Evolutionary conservation across 2,113 vertebrate species (phyloP), one percentile per base, ranked within the genome.

Genomic region (Odocoileus hemionus): DNA sequence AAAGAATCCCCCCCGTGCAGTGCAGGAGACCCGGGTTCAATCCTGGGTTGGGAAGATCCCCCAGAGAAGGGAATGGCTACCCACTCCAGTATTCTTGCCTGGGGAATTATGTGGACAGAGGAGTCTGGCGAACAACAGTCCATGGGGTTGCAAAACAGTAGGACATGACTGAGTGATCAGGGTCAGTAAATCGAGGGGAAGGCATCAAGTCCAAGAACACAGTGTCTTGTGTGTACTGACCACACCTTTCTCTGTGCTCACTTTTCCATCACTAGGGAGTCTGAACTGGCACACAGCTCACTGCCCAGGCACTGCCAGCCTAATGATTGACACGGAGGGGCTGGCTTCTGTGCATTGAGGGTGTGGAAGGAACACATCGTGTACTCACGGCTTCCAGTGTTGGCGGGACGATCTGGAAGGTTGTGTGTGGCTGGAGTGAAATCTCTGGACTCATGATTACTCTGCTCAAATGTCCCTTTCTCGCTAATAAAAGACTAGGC

Each of bases 331-430:
- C 9, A 61, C 5, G 52, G 16, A 17, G 19, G 0, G 23, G 14
- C 0, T 76, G 15, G 33, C 6, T 19, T 9, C 33, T 80, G 47
- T 36, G 2, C 0, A 3, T 8, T 4, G 17, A 45, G 12, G 14
- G 39, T 15, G 4, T n/a, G 52, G 33, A 70, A 9, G 23, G 83
- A 28, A 7, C 47, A 19, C 52, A 28, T 16, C 12, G 2, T 55
- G 80, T 12, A 6, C 25, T 95, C 36, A 52, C 2, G 3, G 5
- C 21, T 96, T 79, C 79, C 45, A 16, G 6, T 5, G n/a, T 86
- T 15, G 39, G 74, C 5, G 26, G 80, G 52, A 52, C 19, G 80
- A 33, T 36, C 11, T 64, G 39, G 67, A 21, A 92, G 33, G 13
- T 50, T 28, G 58, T 76, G 23, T 33, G 12, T 39, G 33, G 36